Base-by-base conservation (phyloP, 2,888 invertebrate genomes). In the Sipha maydis region DNA sequence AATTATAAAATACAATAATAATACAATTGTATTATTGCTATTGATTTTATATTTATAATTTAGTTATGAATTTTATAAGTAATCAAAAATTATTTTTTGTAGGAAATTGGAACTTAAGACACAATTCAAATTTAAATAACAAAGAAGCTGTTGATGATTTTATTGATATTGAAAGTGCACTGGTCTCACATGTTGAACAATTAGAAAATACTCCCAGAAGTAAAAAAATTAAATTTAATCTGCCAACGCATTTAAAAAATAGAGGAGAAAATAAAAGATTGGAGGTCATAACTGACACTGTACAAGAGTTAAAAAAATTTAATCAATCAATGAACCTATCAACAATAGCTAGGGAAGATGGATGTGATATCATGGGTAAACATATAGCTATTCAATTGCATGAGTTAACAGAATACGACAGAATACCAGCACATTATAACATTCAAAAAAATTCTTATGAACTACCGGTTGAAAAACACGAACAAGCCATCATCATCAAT, bases 381-480 rank as follows among this genome's bases (percentile, higher is more conserved):
- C 79, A 79, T 34, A 79, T 61, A 34, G 79, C 78, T 31, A 11
- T 79, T 79, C 79, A 79, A 79, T 34, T 79, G 31, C 79, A 61
- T 31, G 79, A 79, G 79, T 11, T 79, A 79, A 8, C 79, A 34
- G 21, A 19, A 79, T 79, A 79, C 79, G 61, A 79, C 31, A 79
- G 79, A 34, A 61, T 79, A 34, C 34, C 61, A 61, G 79, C 79
- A 79, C 1, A 79, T 34, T 61, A 9, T 79, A 61, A 79, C 21
- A 31, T 79, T 21, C 79, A 79, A 79, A 79, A 79, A 79, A 34
- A n/a, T 79, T 34, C 79, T 79, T 31, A 79, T 79, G 79, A 34
- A 79, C 34, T 79, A 79, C 79, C 56, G 79, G 61, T 79, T 79
- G 31, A 31, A 34, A 61, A 79, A 79, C 31, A 79, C 61, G 61